Evolutionary conservation across 2,797 vertebrate species (phyloP).

Genomic region (Semaprochilodus insignis): DNA sequence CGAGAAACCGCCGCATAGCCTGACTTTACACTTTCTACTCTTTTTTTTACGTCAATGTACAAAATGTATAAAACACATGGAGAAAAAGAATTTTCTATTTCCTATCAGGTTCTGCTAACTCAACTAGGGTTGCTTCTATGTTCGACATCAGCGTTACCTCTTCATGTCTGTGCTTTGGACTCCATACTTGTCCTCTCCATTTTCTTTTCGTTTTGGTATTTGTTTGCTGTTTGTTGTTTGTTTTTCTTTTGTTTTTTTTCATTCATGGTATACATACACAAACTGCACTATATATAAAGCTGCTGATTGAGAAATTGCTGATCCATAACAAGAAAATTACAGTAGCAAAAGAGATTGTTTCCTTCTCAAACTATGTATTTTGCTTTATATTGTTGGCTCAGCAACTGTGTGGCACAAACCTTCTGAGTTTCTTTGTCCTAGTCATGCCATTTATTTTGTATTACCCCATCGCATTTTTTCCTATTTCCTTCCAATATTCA

Average conservation of each 20-base stretch:
- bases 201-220: conserved; percentile 68
- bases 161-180: conserved; percentile 86
- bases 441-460: conserved; percentile 30
- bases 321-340: conserved; percentile 75
- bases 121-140: conserved; percentile 75
- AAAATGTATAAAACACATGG: conserved; percentile 83
- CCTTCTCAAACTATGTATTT: conserved; percentile 28
- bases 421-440: conserved; percentile 17
- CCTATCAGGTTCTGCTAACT: conserved; percentile 91
- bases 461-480: conserved; percentile 24
- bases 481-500: conserved; percentile 22
- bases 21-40: conserved; percentile 88
- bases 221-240: conserved; percentile 41
- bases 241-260: conserved; percentile 79
- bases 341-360: conserved; percentile 64
- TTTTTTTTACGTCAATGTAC: conserved; percentile 82
- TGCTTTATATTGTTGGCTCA: conserved; percentile 45
- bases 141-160: conserved; percentile 92
- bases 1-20: conserved; percentile 99
- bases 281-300: conserved; percentile 91
- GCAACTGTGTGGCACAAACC: conserved; percentile 35
- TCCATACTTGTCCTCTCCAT: conserved; percentile 84
- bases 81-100: conserved; percentile 92
- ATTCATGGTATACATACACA: conserved; percentile 73
- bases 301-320: conserved; percentile 89